These are phyloP conservation scores for Arvicanthis niloticus DNA, from an alignment of 2,113 vertebrate genomes.

Conservation along the genomic window DNA sequence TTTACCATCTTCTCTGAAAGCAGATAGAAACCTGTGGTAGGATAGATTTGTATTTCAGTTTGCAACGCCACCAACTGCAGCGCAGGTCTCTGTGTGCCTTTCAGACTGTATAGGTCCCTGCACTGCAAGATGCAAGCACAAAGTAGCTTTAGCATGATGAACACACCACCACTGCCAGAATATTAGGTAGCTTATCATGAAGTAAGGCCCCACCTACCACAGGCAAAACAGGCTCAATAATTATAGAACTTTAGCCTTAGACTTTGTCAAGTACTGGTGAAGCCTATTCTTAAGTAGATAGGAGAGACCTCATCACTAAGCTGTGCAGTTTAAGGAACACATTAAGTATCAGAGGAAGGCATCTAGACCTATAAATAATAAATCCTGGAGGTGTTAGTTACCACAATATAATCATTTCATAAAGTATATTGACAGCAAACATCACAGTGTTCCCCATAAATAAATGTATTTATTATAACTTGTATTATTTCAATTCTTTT, in stretches of 20 bases:
- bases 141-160: background rate
- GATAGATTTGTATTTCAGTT: background rate
- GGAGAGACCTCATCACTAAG: background rate
- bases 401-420: too few species aligned
- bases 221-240: background rate
- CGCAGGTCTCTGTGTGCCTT: background rate
- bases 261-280: background rate
- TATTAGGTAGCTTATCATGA: background rate
- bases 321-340: background rate
- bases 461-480: background rate
- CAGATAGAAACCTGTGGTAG: background rate
- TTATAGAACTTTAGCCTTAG: background rate
- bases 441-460: background rate
- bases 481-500: constrained; percentile 34
- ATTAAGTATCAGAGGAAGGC: background rate
- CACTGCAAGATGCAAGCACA: background rate
- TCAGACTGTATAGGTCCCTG: background rate
- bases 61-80: background rate
- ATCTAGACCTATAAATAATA: background rate
- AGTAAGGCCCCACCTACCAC: too few species aligned
- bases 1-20: too few species aligned
- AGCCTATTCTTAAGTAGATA: background rate
- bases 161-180: background rate
- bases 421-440: background rate
- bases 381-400: background rate